These are phyloP conservation scores for Drosophila ficusphila DNA, from an alignment of 1,140 invertebrate species.

Conservation along the genomic window DNA sequence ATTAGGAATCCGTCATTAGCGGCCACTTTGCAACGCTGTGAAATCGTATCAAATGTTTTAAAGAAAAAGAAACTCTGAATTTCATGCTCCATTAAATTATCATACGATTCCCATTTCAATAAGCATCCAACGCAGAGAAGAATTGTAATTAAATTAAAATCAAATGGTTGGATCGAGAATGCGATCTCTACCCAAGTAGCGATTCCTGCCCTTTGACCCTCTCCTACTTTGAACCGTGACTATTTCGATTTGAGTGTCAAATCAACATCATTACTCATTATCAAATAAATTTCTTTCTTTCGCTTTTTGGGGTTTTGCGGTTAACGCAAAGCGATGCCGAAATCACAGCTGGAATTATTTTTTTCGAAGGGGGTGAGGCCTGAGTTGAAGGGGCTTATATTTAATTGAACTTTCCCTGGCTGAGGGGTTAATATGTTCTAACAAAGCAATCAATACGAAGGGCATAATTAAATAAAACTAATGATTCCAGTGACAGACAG, in stretches of 20 bases:
- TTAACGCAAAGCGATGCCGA: slow-evolving; percentile 44
- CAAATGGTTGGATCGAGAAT: slow-evolving; percentile 29
- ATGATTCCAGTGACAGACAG: slow-evolving; percentile 77
- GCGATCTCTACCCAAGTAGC: slow-evolving; percentile 55
- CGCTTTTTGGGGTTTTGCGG: slow-evolving; percentile 62
- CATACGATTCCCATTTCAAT: slow-evolving; percentile 35
- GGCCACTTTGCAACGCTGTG: slow-evolving; percentile 53
- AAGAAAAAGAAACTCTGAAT: slow-evolving; percentile 40
- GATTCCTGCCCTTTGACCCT: slow-evolving; percentile 7
- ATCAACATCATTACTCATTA: slow-evolving; percentile 83
- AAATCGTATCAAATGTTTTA: slow-evolving; percentile 33
- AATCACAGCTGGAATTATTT: slow-evolving; percentile 65
- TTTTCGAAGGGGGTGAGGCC: slow-evolving; percentile 10
- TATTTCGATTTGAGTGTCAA: slow-evolving; percentile 73
- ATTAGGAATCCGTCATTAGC: slow-evolving; percentile 58
- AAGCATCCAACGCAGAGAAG: slow-evolving; percentile 5
- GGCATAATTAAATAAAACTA: slow-evolving; percentile 83
- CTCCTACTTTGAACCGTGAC: slow-evolving; percentile 57
- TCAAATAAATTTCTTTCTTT: slow-evolving; percentile 67
- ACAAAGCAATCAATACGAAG: slow-evolving; percentile 82
- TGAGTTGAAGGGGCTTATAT: slow-evolving; percentile 27
- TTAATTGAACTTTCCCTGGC: slow-evolving; percentile 75
- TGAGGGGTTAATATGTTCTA: slow-evolving; percentile 73
- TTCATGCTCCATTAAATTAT: slow-evolving; percentile 80
- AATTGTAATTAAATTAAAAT: slow-evolving; percentile 78